These are phyloP conservation scores for Danio kyathit DNA, from an alignment of 2,797 vertebrate genomes.

Conservation along the genomic window DNA sequence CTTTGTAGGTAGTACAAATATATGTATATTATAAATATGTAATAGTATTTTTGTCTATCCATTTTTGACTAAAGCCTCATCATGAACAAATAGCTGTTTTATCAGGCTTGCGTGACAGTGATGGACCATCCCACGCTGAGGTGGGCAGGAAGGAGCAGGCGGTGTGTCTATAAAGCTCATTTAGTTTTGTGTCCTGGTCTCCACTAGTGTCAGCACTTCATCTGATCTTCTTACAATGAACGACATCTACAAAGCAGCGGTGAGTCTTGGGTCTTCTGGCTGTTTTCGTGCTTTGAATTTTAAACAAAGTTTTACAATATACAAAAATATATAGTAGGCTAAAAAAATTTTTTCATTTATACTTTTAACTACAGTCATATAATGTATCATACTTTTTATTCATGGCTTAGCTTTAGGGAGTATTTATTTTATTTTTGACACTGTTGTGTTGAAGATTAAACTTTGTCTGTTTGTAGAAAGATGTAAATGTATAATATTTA, in stretches of 20 bases:
- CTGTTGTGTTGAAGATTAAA: too few species aligned
- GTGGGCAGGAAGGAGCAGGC: background rate
- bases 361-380: background rate
- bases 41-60: background rate
- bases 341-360: background rate
- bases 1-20: too few species aligned
- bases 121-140: background rate
- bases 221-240: slow-evolving; percentile 71
- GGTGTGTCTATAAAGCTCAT: slow-evolving; percentile 34
- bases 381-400: background rate
- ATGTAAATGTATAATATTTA: too few species aligned
- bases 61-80: background rate
- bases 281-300: slow-evolving; percentile 31
- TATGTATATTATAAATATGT: too few species aligned
- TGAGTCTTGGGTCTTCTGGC: slow-evolving; percentile 66
- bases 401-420: background rate
- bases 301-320: background rate
- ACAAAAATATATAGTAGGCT: background rate
- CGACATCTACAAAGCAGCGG: slow-evolving; percentile 87
- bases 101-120: background rate
- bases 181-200: background rate
- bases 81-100: slow-evolving; percentile 3
- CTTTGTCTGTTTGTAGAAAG: too few species aligned
- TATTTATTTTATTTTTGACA: too few species aligned
- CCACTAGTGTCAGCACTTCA: background rate